phyloP scores from a whole-genome alignment of 2,113 vertebrate genomes.

The Spermophilus dauricus region DNA sequence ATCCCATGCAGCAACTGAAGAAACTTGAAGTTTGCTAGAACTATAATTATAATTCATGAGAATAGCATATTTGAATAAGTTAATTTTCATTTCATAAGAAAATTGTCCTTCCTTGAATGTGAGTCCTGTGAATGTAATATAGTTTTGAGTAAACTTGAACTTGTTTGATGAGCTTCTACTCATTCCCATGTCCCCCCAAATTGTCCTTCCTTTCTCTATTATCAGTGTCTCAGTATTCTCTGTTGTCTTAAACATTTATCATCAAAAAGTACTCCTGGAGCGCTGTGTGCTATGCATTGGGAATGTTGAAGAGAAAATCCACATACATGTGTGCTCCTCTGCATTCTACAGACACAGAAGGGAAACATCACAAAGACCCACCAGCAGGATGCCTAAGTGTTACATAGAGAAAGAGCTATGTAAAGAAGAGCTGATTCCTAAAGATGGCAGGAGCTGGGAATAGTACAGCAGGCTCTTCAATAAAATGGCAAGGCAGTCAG shows the following conservation, averaged over 20 bases:
- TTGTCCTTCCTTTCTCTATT: not conserved
- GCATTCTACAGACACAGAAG: not conserved
- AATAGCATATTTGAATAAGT: not conserved
- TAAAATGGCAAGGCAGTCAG: not conserved
- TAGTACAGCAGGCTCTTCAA: not conserved
- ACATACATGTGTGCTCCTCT: accelerated
- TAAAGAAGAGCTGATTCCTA: not conserved
- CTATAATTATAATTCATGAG: not conserved
- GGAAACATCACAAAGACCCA: not conserved
- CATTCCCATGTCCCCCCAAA: not conserved
- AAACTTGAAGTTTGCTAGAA: not conserved
- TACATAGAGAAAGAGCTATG: not conserved
- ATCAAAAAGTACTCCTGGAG: not conserved
- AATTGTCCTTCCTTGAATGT: not conserved
- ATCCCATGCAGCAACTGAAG: not conserved
- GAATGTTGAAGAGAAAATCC: not conserved
- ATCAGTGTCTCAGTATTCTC: not conserved
- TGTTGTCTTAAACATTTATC: not conserved
- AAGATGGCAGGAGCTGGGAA: not conserved
- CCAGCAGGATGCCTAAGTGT: not conserved
- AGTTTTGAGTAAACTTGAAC: not conserved
- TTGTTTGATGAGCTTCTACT: not conserved
- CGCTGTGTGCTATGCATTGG: not conserved
- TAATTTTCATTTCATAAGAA: not conserved
- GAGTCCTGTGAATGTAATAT: not conserved